Base-by-base conservation (phyloP, 2,113 vertebrate species). In the Heloderma charlesbogerti region DNA sequence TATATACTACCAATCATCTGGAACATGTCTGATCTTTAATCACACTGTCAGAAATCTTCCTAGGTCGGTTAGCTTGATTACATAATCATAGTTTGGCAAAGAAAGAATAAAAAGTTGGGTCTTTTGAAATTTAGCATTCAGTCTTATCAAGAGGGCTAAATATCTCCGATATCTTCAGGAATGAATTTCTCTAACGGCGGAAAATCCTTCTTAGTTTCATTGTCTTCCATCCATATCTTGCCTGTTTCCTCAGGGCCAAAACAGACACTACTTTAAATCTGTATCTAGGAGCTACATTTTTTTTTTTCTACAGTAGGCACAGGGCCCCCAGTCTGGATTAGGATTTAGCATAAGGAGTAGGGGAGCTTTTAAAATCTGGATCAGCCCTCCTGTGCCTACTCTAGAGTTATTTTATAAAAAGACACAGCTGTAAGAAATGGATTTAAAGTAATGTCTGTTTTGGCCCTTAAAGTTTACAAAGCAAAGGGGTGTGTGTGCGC, bases 21-120 rank as follows among this genome's bases (percentile, higher is more conserved):
- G 77, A 81, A 71, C 34, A 54, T 37, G 34, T 82, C 72, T 89
- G 88, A 89, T 89, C 79, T 82, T 89, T 81, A 71, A 89, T 89
- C 45, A 89, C 45, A 54, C 63, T 72, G 48, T 82, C 66, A 72
- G 78, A 82, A 89, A 48, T 18, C 79, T 89, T 82, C 63, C 31
- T 67, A 54, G 66, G 66, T 40, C 34, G 40, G 15, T 82, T 80
- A 37, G 60, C 60, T 69, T 82, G 78, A 82, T 82, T 71, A 82
- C 27, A 82, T 81, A 69, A 82, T 54, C 66, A 72, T 72, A 89
- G 25, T 54, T 8, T 89, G 66, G n/a, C 63, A 82, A 72, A 82
- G 45, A 82, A 71, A 82, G 66, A 71, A 69, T 29, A 82, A 82
- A 81, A 89, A 54, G 25, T 48, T 71, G 31, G 34, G 4, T 81